Conservation (phyloP, 2,888 invertebrate species). For the Thalpophila matura region DNA sequence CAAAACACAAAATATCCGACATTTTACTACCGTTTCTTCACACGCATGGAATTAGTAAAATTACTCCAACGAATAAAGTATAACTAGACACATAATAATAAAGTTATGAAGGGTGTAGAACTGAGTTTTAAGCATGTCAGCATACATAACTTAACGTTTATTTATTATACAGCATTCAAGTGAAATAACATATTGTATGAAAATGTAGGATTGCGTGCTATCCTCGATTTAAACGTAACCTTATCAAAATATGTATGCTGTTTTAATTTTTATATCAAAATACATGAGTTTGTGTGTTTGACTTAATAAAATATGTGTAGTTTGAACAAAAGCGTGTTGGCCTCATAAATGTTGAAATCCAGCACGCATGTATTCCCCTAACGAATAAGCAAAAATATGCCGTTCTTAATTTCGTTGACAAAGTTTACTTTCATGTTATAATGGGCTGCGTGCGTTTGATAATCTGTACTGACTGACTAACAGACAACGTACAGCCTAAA, state of each 20-base stretch:
- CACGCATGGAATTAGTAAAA: conserved; percentile 50
- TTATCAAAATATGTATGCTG: conserved; percentile 69
- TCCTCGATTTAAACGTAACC: conserved; percentile 72
- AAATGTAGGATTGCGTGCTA: conserved; percentile 74
- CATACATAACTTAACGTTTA: conserved; percentile 58
- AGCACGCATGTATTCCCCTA: conserved; percentile 19
- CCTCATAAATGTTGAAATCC: conserved; percentile 20
- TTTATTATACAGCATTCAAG: conserved; percentile 61
- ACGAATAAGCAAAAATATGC: no score
- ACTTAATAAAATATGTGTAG: conserved; percentile 33
- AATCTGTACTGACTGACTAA: no score
- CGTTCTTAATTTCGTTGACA: background rate
- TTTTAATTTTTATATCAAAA: conserved; percentile 65
- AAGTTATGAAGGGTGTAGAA: conserved; percentile 49
- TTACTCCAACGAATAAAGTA: conserved; percentile 43
- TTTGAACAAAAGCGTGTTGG: conserved; percentile 21
- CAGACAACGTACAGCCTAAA: no score
- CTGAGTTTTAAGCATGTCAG: conserved; percentile 56
- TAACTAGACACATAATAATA: conserved; percentile 53
- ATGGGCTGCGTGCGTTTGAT: no score
- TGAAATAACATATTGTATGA: conserved; percentile 75
- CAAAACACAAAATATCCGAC: conserved; percentile 15
- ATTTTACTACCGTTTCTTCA: conserved; percentile 40
- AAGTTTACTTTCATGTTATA: no score
- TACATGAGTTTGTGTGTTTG: conserved; percentile 56